Percentiles rank a stretch among this genome's conserved stretches.
These are phyloP conservation scores for Lepus europaeus DNA, from an alignment of 2,113 vertebrate genomes.

Conservation along the genomic window DNA sequence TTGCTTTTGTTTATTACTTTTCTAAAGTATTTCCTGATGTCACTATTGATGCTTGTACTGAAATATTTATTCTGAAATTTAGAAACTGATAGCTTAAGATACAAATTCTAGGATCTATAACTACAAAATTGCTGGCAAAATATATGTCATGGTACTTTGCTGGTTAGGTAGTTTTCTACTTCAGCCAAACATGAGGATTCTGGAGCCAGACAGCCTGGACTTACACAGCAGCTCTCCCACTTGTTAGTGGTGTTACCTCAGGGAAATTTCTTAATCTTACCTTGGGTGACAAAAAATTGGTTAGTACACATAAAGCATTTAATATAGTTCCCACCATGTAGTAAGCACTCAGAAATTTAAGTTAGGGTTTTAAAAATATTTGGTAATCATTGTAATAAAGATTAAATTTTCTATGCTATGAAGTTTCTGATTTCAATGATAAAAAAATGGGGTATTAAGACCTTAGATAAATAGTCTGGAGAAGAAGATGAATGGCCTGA, in stretches of 20 bases:
- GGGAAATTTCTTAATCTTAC: not conserved
- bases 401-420: slow-evolving; percentile 18
- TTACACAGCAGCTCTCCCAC: not conserved
- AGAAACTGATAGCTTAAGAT: slow-evolving; percentile 57
- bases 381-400: slow-evolving; percentile 51
- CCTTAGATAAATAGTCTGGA: slow-evolving; percentile 26
- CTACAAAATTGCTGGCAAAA: slow-evolving; percentile 49
- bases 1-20: slow-evolving; percentile 35
- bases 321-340: not conserved
- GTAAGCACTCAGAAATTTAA: slow-evolving; percentile 18
- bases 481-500: slow-evolving; percentile 13
- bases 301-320: not conserved
- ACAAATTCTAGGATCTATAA: slow-evolving; percentile 2
- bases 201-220: not conserved
- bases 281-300: not conserved
- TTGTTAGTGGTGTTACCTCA: not conserved
- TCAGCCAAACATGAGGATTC: slow-evolving; percentile 35
- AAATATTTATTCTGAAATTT: slow-evolving; percentile 55
- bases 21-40: slow-evolving; percentile 41
- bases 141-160: not conserved
- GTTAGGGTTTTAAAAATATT: not conserved
- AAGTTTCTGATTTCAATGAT: slow-evolving; percentile 55
- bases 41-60: not conserved
- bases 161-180: slow-evolving; percentile 11
- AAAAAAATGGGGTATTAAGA: slow-evolving; percentile 33